Conservation (phyloP, 2,888 invertebrate species). For the Lepidonotus clava region DNA sequence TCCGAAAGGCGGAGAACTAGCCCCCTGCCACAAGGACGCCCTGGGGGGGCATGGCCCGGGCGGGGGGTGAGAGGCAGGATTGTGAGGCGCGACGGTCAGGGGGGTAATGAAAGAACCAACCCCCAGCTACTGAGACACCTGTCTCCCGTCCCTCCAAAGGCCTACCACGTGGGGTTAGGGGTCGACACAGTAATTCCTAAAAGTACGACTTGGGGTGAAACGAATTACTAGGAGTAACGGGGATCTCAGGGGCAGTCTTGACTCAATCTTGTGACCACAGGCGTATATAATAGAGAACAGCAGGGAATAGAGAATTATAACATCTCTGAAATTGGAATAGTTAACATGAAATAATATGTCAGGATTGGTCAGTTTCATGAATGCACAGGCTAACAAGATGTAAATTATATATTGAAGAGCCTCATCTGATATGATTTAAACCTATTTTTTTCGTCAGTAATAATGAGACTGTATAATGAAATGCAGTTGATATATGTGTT, state of each 20-base stretch:
- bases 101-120: not conserved
- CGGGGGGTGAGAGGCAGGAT: not conserved
- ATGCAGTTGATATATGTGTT: too few relatives aligned
- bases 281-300: not conserved
- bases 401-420: too few relatives aligned
- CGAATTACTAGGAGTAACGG: constrained; percentile 5
- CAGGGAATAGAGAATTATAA: too few relatives aligned
- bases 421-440: too few relatives aligned
- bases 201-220: constrained; percentile 16
- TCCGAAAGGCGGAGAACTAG: not conserved
- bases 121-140: not conserved
- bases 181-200: too few relatives aligned
- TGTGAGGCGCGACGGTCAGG: not conserved
- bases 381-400: too few relatives aligned
- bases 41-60: not conserved
- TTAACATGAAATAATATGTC: too few relatives aligned
- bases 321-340: too few relatives aligned
- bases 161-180: not conserved
- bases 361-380: too few relatives aligned
- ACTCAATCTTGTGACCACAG: not conserved
- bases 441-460: too few relatives aligned
- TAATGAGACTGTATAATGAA: too few relatives aligned
- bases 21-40: not conserved
- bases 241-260: not conserved
- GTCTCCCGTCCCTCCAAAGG: not conserved